A percentile compares a stretch with the other conserved stretches of the same genome.
These are phyloP conservation scores for Drosophila simulans DNA, from an alignment of 1,140 invertebrate species.

Conservation along the genomic window DNA sequence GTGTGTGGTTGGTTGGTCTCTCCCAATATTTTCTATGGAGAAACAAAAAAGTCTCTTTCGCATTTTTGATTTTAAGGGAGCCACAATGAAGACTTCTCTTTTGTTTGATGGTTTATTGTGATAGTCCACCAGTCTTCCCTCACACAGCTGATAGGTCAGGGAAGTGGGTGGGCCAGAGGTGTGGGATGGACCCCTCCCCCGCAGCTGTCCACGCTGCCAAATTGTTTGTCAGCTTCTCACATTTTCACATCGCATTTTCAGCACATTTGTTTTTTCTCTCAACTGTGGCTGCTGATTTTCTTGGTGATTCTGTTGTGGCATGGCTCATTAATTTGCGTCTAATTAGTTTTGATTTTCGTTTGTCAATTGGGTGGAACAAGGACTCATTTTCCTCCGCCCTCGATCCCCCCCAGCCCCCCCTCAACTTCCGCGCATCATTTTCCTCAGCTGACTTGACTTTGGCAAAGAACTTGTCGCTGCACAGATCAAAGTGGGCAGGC, in stretches of 20 bases:
- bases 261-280: conserved; percentile 57
- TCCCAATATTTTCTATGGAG: conserved; percentile 39
- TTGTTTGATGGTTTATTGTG: conserved; percentile 19
- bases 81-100: conserved; percentile 3
- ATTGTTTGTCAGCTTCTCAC: conserved; percentile 76
- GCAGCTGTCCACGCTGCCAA: conserved; percentile 67
- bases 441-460: conserved; percentile 74
- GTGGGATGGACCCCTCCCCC: background rate
- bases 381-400: conserved; percentile 11
- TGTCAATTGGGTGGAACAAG: conserved; percentile 54
- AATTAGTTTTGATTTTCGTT: conserved; percentile 77
- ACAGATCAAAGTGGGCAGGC: conserved; percentile 66
- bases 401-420: background rate
- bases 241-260: conserved; percentile 78
- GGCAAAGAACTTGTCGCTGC: conserved; percentile 77
- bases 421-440: conserved; percentile 35
- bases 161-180: background rate
- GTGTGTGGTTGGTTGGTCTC: background rate
- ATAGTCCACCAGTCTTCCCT: conserved; percentile 3
- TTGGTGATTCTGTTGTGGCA: conserved; percentile 34
- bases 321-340: conserved; percentile 74
- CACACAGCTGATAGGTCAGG: conserved; percentile 24
- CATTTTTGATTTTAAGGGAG: conserved; percentile 15
- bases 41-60: background rate
- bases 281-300: conserved; percentile 30